Percentiles rank a stretch among this genome's conserved stretches.
Conservation (phyloP, 2,113 vertebrate genomes). For the Malurus elegans region DNA sequence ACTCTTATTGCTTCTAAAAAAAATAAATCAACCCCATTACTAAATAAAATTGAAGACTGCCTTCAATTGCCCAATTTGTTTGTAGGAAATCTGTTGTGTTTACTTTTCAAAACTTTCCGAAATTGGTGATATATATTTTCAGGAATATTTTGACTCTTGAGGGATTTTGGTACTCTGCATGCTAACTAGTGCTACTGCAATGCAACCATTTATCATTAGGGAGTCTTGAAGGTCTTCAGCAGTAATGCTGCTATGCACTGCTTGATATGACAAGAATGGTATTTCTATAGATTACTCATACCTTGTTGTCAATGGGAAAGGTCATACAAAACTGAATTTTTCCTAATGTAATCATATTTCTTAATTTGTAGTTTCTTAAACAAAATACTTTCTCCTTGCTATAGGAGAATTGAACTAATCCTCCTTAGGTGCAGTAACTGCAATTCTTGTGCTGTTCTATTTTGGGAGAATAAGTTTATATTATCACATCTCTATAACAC, state of each 20-base stretch:
- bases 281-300: constrained; percentile 40
- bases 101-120: constrained; percentile 7
- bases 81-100: constrained; percentile 58
- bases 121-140: constrained; percentile 31
- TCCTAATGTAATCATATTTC: constrained; percentile 17
- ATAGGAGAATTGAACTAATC: neutral
- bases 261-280: constrained; percentile 15
- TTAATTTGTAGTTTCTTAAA: constrained; percentile 38
- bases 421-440: neutral
- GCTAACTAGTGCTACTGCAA: neutral
- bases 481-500: neutral
- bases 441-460: neutral
- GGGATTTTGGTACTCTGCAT: constrained; percentile 31
- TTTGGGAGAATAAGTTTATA: constrained; percentile 2
- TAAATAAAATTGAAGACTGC: constrained; percentile 47
- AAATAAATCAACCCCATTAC: constrained; percentile 37
- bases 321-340: constrained; percentile 27
- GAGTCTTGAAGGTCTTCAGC: constrained; percentile 27
- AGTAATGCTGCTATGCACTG: neutral
- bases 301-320: constrained; percentile 19
- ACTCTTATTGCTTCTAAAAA: neutral
- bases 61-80: constrained; percentile 43
- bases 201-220: constrained; percentile 14
- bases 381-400: constrained; percentile 1
- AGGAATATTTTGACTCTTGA: constrained; percentile 29